Evolutionary conservation across 1,140 invertebrate genomes (phyloP).

Genomic region (Drosophila trapezifrons): DNA sequence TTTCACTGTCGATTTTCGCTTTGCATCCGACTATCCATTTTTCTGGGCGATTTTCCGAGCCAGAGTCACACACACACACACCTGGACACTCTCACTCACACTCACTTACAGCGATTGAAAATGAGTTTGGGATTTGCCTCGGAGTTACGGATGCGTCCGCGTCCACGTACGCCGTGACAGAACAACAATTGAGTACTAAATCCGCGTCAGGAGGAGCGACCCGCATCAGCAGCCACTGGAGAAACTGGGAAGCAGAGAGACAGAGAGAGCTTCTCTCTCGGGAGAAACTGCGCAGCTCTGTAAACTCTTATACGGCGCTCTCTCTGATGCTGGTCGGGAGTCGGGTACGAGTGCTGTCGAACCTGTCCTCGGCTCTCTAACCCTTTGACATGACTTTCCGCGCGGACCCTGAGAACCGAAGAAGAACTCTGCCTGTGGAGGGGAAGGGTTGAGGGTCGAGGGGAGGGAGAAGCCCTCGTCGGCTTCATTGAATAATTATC

Average conservation of each 20-base stretch:
- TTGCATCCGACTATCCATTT: constrained; percentile 23
- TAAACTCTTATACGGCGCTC: constrained; percentile 27
- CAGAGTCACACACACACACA: constrained; percentile 7
- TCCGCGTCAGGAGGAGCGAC: constrained; percentile 47
- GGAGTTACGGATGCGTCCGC: constrained; percentile 51
- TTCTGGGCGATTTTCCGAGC: constrained; percentile 30
- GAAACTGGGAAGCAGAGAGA: constrained; percentile 31
- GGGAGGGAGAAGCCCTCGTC: constrained; percentile 21
- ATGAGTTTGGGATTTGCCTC: constrained; percentile 18
- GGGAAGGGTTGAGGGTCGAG: neutral
- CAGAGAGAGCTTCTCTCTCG: constrained; percentile 3
- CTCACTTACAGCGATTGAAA: constrained; percentile 43
- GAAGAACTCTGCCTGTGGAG: neutral
- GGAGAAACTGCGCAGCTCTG: constrained; percentile 15
- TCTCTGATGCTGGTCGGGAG: constrained; percentile 14
- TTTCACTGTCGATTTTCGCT: constrained; percentile 15
- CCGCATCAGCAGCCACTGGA: constrained; percentile 51
- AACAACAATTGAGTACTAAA: constrained; percentile 84
- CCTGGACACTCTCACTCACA: constrained; percentile 13
- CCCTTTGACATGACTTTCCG: constrained; percentile 41
- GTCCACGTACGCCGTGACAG: constrained; percentile 70
- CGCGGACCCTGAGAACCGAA: constrained; percentile 22
- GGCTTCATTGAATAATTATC: constrained; percentile 80
- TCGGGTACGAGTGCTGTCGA: constrained; percentile 8
- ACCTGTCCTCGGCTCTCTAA: constrained; percentile 30